phyloP scores from a whole-genome alignment of 2,113 vertebrate genomes.

The Myrmophylax atrothorax region DNA sequence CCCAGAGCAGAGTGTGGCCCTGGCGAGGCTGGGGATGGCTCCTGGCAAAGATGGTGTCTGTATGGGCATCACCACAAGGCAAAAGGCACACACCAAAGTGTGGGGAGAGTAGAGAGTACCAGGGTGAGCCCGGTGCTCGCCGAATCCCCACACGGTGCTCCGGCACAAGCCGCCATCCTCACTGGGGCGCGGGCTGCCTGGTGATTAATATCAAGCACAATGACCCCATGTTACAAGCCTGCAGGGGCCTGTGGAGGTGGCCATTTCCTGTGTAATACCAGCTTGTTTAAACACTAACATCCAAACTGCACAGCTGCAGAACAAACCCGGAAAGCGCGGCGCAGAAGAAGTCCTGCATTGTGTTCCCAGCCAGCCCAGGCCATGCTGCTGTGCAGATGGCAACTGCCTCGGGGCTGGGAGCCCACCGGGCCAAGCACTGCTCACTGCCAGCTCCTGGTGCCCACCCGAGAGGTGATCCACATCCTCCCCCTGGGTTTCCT shows the following conservation, averaged over 20 bases:
- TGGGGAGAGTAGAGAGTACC: not conserved
- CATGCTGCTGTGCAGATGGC: slow-evolving; percentile 67
- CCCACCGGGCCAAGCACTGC: not conserved
- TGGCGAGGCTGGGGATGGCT: not conserved
- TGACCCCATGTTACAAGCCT: slow-evolving; percentile 80
- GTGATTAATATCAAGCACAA: slow-evolving; percentile 81
- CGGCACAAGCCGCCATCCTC: slow-evolving; percentile 55
- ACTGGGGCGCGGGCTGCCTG: slow-evolving; percentile 66
- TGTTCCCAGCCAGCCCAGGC: slow-evolving; percentile 60
- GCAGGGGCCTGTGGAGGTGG: slow-evolving; percentile 80
- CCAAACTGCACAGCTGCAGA: slow-evolving; percentile 81
- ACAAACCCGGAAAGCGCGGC: slow-evolving; percentile 78
- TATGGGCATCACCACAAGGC: not conserved
- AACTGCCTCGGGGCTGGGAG: slow-evolving; percentile 36
- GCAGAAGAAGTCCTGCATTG: slow-evolving; percentile 79
- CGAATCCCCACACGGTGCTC: not conserved
- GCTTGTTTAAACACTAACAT: slow-evolving; percentile 84
- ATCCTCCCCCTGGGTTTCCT: not conserved
- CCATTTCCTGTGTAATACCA: slow-evolving; percentile 85
- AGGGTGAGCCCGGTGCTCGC: accelerated
- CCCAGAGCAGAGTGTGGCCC: accelerated
- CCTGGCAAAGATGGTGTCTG: accelerated
- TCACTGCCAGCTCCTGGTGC: not conserved
- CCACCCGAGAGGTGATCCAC: not conserved
- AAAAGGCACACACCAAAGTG: accelerated